phyloP scores from a whole-genome alignment of 2,113 vertebrate genomes.

The Callocephalon fimbriatum region DNA sequence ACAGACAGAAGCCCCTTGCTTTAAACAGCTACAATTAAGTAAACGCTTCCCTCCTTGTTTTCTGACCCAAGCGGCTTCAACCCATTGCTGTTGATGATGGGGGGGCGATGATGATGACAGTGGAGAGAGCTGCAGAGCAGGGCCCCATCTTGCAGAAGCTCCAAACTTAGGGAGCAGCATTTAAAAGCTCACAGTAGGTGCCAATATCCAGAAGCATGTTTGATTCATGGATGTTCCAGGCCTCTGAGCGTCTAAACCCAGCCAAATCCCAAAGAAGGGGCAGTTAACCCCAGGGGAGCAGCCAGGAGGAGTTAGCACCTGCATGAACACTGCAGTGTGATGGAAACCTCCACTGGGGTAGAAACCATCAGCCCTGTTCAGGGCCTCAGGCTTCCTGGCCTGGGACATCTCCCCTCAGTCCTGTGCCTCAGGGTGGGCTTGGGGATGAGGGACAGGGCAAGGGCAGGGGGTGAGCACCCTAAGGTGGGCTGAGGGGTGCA shows the following conservation, averaged over 20 bases:
- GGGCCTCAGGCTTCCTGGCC: no score
- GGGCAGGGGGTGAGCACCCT: neutral
- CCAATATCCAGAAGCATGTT: neutral
- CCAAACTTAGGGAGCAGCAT: neutral
- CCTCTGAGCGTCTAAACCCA: neutral
- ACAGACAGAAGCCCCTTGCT: neutral
- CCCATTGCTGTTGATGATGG: neutral
- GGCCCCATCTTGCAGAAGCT: no score
- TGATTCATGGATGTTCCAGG: neutral
- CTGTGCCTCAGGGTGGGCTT: neutral
- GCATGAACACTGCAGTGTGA: fast-evolving
- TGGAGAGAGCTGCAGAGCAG: neutral
- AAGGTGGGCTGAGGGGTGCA: neutral
- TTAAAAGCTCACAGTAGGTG: neutral
- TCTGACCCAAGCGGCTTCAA: neutral
- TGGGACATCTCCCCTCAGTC: neutral
- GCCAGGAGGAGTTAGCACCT: neutral
- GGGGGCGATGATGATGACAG: fast-evolving
- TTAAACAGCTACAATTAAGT: neutral
- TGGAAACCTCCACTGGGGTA: neutral
- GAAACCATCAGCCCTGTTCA: neutral
- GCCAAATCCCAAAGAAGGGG: neutral
- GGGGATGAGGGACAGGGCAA: neutral
- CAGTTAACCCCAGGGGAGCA: neutral
- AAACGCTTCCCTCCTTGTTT: neutral